A percentile compares a stretch with the other conserved stretches of the same genome.
These are phyloP conservation scores for Emmelina monodactyla DNA, from an alignment of 2,888 invertebrate species.

Conservation along the genomic window DNA sequence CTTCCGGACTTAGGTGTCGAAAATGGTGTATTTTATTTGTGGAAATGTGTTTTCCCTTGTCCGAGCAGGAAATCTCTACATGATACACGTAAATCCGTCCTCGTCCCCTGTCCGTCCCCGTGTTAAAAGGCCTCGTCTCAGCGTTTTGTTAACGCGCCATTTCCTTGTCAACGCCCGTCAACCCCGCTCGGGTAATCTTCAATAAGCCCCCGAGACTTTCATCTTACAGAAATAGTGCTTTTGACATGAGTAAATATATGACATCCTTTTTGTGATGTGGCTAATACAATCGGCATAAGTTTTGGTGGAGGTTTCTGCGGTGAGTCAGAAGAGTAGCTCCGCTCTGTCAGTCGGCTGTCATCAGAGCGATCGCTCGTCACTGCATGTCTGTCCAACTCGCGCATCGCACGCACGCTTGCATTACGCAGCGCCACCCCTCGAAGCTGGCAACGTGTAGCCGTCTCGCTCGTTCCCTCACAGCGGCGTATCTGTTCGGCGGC, in stretches of 20 bases:
- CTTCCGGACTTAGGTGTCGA: too few species aligned
- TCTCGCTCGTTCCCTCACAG: slow-evolving; percentile 25
- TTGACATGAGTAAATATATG: slow-evolving; percentile 21
- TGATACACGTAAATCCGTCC: slow-evolving; percentile 59
- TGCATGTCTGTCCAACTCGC: slow-evolving; percentile 64
- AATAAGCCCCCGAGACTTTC: slow-evolving; percentile 37
- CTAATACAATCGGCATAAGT: too few species aligned
- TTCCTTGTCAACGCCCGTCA: slow-evolving; percentile 53
- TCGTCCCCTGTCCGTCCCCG: slow-evolving; percentile 54
- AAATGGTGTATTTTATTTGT: slow-evolving; percentile 6
- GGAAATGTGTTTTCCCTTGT: slow-evolving; percentile 43
- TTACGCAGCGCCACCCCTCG: slow-evolving; percentile 65
- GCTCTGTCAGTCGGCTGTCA: slow-evolving; percentile 55
- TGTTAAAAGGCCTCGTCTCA: slow-evolving; percentile 53
- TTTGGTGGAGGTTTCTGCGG: slow-evolving; percentile 16
- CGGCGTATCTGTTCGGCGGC: slow-evolving; percentile 18
- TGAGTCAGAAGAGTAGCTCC: slow-evolving; percentile 50
- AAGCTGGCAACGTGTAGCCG: slow-evolving; percentile 35
- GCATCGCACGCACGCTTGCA: slow-evolving; percentile 66
- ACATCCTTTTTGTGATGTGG: neutral
- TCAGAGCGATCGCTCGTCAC: slow-evolving; percentile 58
- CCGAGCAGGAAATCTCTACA: slow-evolving; percentile 56
- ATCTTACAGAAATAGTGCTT: slow-evolving; percentile 19
- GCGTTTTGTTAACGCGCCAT: slow-evolving; percentile 55
- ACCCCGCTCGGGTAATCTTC: slow-evolving; percentile 45